phyloP scores from a whole-genome alignment of 1,140 invertebrate species.

The Drosophila virilis region DNA sequence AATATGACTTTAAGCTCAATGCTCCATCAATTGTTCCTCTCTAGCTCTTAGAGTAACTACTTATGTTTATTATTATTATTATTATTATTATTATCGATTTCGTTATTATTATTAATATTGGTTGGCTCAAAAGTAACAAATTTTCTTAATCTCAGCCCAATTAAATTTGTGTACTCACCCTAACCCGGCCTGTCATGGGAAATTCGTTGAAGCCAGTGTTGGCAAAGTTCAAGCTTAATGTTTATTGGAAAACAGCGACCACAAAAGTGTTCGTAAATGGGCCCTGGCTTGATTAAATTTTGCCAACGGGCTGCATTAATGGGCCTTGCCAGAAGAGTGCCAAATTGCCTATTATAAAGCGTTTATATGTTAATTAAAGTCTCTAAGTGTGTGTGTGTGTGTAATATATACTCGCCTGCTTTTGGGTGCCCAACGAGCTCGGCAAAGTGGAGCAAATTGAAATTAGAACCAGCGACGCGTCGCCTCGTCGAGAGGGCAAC shows the following conservation, averaged over 20 bases:
- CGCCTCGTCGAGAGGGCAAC: slow-evolving; percentile 20
- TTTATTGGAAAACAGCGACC: not conserved
- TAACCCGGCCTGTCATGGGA: no score
- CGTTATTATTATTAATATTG: no score
- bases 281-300: slow-evolving; percentile 28
- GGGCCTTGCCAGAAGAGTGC: slow-evolving; percentile 30
- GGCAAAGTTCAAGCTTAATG: slow-evolving; percentile 1
- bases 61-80: no score
- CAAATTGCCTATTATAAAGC: slow-evolving; percentile 45
- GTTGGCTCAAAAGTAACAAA: no score
- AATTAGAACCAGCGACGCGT: slow-evolving; percentile 18
- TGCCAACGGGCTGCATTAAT: slow-evolving; percentile 36
- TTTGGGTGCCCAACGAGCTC: not conserved
- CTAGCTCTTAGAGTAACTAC: no score
- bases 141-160: no score
- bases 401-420: not conserved
- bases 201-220: not conserved
- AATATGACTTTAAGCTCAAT: no score
- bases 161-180: not conserved
- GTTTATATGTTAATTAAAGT: slow-evolving; percentile 58
- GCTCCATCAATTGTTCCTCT: no score
- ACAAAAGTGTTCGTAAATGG: not conserved
- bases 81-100: no score
- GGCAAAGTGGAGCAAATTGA: slow-evolving; percentile 42
- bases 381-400: slow-evolving; percentile 8